Conservation (phyloP, 1,140 invertebrate genomes). For the Pseudomyrmex concolor region DNA sequence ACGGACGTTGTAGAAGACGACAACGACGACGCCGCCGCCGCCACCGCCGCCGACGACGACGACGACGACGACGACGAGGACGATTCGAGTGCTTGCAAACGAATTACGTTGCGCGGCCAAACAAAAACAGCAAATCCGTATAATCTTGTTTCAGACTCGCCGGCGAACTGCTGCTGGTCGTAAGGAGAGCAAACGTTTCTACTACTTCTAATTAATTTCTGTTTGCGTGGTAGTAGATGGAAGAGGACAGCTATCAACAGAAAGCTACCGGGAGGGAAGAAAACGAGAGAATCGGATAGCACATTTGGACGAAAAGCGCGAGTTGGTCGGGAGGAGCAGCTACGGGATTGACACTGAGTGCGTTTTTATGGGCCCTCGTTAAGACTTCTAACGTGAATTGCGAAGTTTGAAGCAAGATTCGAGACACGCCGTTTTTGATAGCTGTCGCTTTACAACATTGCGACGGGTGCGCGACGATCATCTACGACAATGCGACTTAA, state of each 20-base stretch:
- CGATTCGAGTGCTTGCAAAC: conserved; percentile 76
- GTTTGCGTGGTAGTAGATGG: conserved; percentile 69
- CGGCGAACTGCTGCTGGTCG: conserved; percentile 63
- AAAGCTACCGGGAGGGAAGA: conserved; percentile 7
- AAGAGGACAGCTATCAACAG: conserved; percentile 49
- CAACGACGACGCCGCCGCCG: conserved; percentile 9
- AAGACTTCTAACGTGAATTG: conserved; percentile 69
- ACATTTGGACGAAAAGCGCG: neutral
- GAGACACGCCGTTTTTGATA: conserved; percentile 46
- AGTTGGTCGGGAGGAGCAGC: neutral
- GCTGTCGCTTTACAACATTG: conserved; percentile 26
- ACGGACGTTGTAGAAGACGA: conserved; percentile 42
- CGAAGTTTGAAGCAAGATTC: conserved; percentile 55
- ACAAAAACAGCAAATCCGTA: conserved; percentile 76
- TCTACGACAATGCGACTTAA: conserved; percentile 18
- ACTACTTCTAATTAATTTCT: conserved; percentile 79
- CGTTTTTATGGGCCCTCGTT: conserved; percentile 71
- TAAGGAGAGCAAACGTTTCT: conserved; percentile 70
- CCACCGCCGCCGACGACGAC: conserved; percentile 13
- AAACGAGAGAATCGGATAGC: conserved; percentile 12
- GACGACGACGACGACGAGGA: conserved; percentile 19
- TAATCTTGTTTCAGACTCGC: conserved; percentile 75
- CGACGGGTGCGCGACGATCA: neutral
- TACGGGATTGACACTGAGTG: conserved; percentile 57
- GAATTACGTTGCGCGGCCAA: conserved; percentile 71